Evolutionary conservation across 1,140 invertebrate genomes (phyloP).

Genomic region (Neodiprion fabricii): DNA sequence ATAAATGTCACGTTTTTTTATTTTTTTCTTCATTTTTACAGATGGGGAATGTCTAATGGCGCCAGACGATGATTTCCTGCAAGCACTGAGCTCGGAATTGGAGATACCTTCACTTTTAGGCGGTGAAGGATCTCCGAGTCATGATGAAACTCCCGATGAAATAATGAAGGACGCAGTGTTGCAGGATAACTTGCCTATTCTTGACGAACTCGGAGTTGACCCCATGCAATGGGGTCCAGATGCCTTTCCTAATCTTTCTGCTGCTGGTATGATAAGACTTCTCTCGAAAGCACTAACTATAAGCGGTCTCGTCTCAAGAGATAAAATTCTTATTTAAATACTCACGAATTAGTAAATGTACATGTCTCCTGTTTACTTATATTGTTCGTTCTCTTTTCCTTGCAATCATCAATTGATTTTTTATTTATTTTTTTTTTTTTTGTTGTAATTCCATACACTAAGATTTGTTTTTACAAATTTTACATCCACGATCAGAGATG

Average conservation of each 20-base stretch:
- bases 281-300: no score
- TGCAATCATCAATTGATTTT: no score
- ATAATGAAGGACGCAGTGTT: slow-evolving; percentile 34
- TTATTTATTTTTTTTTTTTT: no score
- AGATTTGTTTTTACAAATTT: no score
- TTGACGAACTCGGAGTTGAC: slow-evolving; percentile 30
- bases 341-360: no score
- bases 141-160: slow-evolving; percentile 38
- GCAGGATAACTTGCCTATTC: slow-evolving; percentile 24
- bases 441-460: no score
- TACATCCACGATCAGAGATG: no score
- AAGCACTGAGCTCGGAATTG: slow-evolving; percentile 46
- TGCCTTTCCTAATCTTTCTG: slow-evolving; percentile 21
- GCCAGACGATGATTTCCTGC: slow-evolving; percentile 45
- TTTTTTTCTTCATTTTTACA: slow-evolving; percentile 25
- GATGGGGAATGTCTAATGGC: slow-evolving; percentile 39
- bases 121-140: slow-evolving; percentile 32
- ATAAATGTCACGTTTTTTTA: no score
- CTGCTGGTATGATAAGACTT: slow-evolving; percentile 7
- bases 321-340: no score
- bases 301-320: no score
- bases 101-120: slow-evolving; percentile 44
- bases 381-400: no score
- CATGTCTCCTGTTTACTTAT: no score
- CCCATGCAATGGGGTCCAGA: slow-evolving; percentile 24